Conservation (phyloP, 1,140 invertebrate species). For the Elymnias hypermnestra region DNA sequence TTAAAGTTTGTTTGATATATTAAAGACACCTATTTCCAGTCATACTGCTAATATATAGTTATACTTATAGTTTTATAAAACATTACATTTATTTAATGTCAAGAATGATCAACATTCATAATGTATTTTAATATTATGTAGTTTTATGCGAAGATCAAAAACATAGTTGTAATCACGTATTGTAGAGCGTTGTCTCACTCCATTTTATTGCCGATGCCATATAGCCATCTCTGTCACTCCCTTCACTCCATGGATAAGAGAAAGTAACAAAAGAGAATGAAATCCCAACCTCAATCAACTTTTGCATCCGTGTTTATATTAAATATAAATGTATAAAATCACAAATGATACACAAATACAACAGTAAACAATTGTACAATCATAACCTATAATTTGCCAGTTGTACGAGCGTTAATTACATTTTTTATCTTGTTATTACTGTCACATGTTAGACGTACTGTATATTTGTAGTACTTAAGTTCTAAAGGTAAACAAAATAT, state of each 20-base stretch:
- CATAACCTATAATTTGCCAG: slow-evolving; percentile 37
- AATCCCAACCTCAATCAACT: slow-evolving; percentile 50
- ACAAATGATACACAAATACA: slow-evolving; percentile 9
- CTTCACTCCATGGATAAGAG: slow-evolving; percentile 68
- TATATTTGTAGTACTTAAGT: background rate
- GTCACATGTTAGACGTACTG: too few species aligned
- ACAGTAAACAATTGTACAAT: slow-evolving; percentile 38
- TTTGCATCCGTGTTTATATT: slow-evolving; percentile 35
- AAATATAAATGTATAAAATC: slow-evolving; percentile 17
- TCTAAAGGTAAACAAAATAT: slow-evolving; percentile 60
- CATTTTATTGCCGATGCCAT: slow-evolving; percentile 20
- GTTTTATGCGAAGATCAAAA: slow-evolving; percentile 40
- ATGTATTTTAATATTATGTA: slow-evolving; percentile 17
- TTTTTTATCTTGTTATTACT: too few species aligned
- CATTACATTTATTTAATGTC: background rate
- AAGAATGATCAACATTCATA: background rate
- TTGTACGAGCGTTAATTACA: slow-evolving; percentile 12
- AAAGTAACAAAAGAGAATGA: slow-evolving; percentile 73
- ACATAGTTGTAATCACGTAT: slow-evolving; percentile 35
- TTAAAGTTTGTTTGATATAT: background rate
- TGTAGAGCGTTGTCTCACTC: slow-evolving; percentile 53
- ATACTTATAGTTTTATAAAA: background rate
- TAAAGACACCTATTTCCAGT: background rate
- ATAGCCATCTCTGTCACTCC: slow-evolving; percentile 50
- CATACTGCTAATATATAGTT: background rate